Conservation (phyloP, 2,888 invertebrate species). For the Drosophila austrosaltans region DNA sequence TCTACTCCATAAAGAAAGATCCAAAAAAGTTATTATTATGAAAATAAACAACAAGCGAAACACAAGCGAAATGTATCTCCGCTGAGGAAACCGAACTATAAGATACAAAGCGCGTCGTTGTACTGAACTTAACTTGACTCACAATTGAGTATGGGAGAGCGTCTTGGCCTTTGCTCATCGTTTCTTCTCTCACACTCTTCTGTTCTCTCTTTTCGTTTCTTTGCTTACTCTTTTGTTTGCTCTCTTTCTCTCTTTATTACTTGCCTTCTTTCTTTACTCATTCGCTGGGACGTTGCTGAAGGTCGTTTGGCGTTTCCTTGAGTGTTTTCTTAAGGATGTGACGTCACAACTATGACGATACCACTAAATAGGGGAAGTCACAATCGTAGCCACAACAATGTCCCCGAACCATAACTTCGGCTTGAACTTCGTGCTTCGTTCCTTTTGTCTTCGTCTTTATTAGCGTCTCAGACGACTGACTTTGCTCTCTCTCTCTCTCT, state of each 20-base stretch:
- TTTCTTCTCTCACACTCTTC: conserved; percentile 27
- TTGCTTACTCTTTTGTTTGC: conserved; percentile 29
- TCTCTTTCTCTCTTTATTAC: conserved; percentile 31
- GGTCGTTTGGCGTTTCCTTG: conserved; percentile 73
- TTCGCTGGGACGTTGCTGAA: conserved; percentile 51
- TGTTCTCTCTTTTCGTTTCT: conserved; percentile 38
- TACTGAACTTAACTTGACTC: conserved; percentile 53
- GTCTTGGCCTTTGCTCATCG: conserved; percentile 25
- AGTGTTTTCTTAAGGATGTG: conserved; percentile 64
- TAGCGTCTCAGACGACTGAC: conserved; percentile 37
- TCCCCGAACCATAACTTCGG: conserved; percentile 8
- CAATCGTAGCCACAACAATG: conserved; percentile 50
- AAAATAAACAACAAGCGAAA: neutral
- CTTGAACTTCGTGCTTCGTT: conserved; percentile 4
- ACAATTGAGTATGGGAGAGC: conserved; percentile 33
- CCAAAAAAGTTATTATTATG: conserved; percentile 2
- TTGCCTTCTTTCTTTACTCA: conserved; percentile 26
- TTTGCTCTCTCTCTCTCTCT: conserved; percentile 24
- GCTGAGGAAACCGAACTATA: conserved; percentile 59
- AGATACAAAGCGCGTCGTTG: conserved; percentile 69
- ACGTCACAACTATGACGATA: conserved; percentile 62
- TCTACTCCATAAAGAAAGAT: conserved; percentile 42
- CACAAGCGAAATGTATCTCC: conserved; percentile 10
- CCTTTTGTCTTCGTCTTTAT: conserved; percentile 37
- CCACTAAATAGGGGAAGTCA: conserved; percentile 61